Percentiles rank a stretch among this genome's conserved stretches.
Conservation (phyloP, 1,140 invertebrate species). For the Charaxes varanes region DNA sequence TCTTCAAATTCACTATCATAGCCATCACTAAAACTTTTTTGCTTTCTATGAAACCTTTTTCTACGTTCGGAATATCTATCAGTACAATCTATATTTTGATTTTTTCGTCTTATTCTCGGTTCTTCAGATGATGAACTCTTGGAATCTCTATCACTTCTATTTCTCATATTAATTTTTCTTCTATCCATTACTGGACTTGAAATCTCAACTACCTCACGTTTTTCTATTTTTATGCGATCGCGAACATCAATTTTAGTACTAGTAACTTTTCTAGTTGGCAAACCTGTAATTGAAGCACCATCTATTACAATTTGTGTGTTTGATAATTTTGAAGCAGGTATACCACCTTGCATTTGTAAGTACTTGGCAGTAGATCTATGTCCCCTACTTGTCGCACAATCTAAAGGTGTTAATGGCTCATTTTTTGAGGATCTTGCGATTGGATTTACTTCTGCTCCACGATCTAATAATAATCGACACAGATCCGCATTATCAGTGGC, state of each 20-base stretch:
- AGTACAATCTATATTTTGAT: constrained; percentile 34
- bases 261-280: constrained; percentile 65
- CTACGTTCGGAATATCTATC: constrained; percentile 37
- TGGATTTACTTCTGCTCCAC: constrained; percentile 87
- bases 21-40: constrained; percentile 72
- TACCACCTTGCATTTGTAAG: constrained; percentile 91
- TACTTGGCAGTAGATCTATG: constrained; percentile 94
- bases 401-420: constrained; percentile 89
- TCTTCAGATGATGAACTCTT: constrained; percentile 39
- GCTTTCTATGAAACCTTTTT: constrained; percentile 43
- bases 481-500: constrained; percentile 95
- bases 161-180: constrained; percentile 27
- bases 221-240: constrained; percentile 70
- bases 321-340: constrained; percentile 82
- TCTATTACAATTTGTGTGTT: constrained; percentile 68
- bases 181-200: constrained; percentile 50
- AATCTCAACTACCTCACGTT: constrained; percentile 67
- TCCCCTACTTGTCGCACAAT: constrained; percentile 90
- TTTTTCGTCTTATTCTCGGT: constrained; percentile 38
- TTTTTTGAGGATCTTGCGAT: constrained; percentile 89
- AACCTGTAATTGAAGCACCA: constrained; percentile 51
- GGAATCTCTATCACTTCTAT: constrained; percentile 37
- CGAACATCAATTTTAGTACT: constrained; percentile 71
- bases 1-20: constrained; percentile 62
- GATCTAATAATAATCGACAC: constrained; percentile 90